These are phyloP conservation scores for Ochotona curzoniae DNA, from an alignment of 2,113 vertebrate genomes.

Conservation along the genomic window DNA sequence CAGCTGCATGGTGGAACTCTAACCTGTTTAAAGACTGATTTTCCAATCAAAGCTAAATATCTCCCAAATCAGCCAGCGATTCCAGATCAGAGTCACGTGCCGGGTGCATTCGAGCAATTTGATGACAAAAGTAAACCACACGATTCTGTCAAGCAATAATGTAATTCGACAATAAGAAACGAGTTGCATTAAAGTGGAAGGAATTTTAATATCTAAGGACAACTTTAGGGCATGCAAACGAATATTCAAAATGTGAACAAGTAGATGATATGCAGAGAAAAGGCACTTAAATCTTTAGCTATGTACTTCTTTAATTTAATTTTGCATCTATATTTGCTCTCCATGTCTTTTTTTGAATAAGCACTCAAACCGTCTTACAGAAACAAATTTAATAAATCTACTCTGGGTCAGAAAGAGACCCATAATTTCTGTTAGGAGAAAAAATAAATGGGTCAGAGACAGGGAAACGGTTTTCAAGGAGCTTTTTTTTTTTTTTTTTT, in stretches of 20 bases:
- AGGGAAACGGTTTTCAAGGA: constrained; percentile 23
- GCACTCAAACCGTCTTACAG: constrained; percentile 10
- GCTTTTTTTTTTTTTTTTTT: background rate
- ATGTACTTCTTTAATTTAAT: constrained; percentile 20
- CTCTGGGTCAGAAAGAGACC: background rate
- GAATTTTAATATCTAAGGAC: constrained; percentile 33
- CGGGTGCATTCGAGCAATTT: background rate
- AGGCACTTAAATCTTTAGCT: background rate
- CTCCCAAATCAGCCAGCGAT: constrained; percentile 35
- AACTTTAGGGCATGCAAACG: background rate
- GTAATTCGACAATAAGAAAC: constrained; percentile 38
- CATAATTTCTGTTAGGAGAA: constrained; percentile 22
- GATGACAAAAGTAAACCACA: background rate
- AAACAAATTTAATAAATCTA: constrained; percentile 40
- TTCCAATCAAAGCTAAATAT: background rate
- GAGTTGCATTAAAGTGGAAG: background rate
- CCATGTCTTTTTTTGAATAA: background rate
- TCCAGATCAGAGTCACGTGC: background rate
- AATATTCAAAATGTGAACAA: constrained; percentile 2
- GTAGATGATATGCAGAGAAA: background rate
- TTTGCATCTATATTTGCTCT: constrained; percentile 11
- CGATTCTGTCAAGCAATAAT: constrained; percentile 13
- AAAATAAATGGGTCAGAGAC: background rate
- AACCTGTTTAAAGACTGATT: background rate
- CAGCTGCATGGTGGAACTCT: background rate